Evolutionary conservation across 2,113 vertebrate species (phyloP).

Genomic region (Elgaria multicarinata): DNA sequence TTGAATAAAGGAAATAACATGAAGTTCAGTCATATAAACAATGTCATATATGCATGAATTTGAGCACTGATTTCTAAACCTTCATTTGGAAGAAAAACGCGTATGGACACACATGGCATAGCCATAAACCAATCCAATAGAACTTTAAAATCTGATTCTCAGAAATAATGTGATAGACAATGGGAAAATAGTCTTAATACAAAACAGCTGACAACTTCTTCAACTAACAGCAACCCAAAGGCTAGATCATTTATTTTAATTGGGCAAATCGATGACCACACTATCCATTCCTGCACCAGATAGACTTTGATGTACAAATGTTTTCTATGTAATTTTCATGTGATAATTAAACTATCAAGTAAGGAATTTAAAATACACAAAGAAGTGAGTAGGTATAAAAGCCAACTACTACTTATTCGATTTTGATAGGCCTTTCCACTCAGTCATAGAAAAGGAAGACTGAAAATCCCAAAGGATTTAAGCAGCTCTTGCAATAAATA

Average conservation of each 20-base stretch:
- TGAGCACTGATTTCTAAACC: constrained; percentile 57
- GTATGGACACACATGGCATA: constrained; percentile 15
- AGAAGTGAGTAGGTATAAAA: constrained; percentile 40
- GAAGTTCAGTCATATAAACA: constrained; percentile 38
- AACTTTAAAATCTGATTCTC: constrained; percentile 20
- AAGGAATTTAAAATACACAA: constrained; percentile 1
- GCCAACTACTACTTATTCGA: constrained; percentile 20
- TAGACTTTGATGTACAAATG: background rate
- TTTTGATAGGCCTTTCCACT: constrained; percentile 30
- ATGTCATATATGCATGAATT: too few species aligned
- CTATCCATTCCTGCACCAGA: background rate
- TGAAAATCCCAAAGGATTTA: constrained; percentile 22
- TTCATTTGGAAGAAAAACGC: constrained; percentile 23
- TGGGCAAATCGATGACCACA: background rate
- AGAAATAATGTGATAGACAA: constrained; percentile 27
- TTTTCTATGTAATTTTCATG: background rate
- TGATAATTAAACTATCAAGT: background rate
- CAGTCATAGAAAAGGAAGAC: constrained; percentile 30
- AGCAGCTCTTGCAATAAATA: constrained; percentile 24
- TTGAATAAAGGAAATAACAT: constrained; percentile 37
- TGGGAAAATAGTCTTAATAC: constrained; percentile 12
- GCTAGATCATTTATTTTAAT: constrained; percentile 28
- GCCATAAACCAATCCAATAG: constrained; percentile 12
- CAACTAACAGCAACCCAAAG: constrained; percentile 9
- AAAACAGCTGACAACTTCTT: constrained; percentile 38